These are phyloP conservation scores for Acromyrmex heyeri DNA, from an alignment of 1,140 invertebrate genomes.

Conservation along the genomic window DNA sequence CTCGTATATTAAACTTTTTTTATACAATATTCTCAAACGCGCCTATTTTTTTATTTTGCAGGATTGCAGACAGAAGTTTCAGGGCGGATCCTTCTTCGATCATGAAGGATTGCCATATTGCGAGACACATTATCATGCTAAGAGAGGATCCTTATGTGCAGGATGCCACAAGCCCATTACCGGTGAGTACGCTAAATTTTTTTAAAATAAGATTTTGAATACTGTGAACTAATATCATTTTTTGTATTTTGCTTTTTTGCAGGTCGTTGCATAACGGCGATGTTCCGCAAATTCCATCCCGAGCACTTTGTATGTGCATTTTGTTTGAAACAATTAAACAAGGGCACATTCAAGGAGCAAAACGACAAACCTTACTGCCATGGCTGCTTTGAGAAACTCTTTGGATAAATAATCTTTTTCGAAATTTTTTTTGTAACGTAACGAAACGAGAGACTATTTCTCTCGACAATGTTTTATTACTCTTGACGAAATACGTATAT, in stretches of 20 bases:
- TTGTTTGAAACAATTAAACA: conserved; percentile 98
- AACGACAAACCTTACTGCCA: conserved; percentile 99
- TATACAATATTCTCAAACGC: not conserved
- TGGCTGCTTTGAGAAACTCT: conserved; percentile 98
- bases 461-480: conserved; percentile 59
- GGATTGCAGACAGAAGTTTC: conserved; percentile 97
- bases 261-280: conserved; percentile 99
- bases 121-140: conserved; percentile 99
- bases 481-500: conserved; percentile 16
- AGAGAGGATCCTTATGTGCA: conserved; percentile 98
- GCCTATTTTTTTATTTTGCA: conserved; percentile 84
- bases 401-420: conserved; percentile 89
- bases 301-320: conserved; percentile 99
- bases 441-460: conserved; percentile 43
- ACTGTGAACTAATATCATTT: not conserved
- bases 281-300: conserved; percentile 99
- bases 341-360: conserved; percentile 99
- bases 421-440: conserved; percentile 65
- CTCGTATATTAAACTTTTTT: not conserved
- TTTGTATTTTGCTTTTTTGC: conserved; percentile 78
- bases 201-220: not conserved
- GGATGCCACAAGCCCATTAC: conserved; percentile 99
- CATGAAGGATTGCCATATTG: conserved; percentile 99
- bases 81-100: conserved; percentile 97
- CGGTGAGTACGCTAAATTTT: conserved; percentile 84